Conservation (phyloP, 2,797 vertebrate species). For the Pelobates cultripes region DNA sequence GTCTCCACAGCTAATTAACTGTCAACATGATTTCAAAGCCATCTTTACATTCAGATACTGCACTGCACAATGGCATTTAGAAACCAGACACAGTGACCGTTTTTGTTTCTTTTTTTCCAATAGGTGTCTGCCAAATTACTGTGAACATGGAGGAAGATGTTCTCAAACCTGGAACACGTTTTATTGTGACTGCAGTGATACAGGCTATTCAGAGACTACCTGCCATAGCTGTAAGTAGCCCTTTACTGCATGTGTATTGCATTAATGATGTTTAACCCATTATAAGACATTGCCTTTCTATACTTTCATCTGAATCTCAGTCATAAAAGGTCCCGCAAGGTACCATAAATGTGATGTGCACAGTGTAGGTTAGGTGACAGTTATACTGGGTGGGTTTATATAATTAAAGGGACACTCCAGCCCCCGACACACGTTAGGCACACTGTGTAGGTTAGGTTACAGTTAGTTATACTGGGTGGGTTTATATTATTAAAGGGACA, state of each 20-base stretch:
- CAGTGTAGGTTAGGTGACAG: too few species aligned
- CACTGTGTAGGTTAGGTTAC: too few species aligned
- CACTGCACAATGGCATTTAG: constrained; percentile 19
- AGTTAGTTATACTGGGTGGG: too few species aligned
- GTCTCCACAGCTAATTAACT: constrained; percentile 51
- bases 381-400: too few species aligned
- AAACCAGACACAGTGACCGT: constrained; percentile 34
- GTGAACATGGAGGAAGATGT: constrained; percentile 90
- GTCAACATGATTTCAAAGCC: constrained; percentile 37
- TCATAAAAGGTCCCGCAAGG: too few species aligned
- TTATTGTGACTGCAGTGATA: constrained; percentile 87
- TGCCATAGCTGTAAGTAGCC: constrained; percentile 93
- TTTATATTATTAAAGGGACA: too few species aligned
- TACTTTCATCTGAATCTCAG: too few species aligned
- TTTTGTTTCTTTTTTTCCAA: constrained; percentile 42
- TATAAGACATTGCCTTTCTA: too few species aligned
- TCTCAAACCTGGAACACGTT: constrained; percentile 92
- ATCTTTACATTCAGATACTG: constrained; percentile 17
- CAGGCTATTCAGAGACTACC: constrained; percentile 86
- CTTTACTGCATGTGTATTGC: not conserved
- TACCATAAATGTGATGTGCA: too few species aligned
- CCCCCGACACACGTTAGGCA: too few species aligned
- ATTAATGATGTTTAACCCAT: too few species aligned
- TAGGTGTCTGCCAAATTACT: constrained; percentile 94
- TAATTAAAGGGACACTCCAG: too few species aligned